Base-by-base conservation (phyloP, 1,140 invertebrate genomes). In the Zaprionus inermis region DNA sequence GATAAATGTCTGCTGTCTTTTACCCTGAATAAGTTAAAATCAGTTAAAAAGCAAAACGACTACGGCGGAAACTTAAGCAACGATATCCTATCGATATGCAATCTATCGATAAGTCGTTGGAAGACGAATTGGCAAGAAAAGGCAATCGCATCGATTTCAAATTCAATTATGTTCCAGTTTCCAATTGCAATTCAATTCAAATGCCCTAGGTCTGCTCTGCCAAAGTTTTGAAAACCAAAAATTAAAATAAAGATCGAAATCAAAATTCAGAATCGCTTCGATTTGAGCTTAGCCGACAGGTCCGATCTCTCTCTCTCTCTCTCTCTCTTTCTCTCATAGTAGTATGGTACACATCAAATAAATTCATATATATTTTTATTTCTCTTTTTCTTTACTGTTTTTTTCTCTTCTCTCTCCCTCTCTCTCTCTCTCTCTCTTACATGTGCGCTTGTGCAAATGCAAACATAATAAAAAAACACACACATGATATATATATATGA, bases 371-470 rank as follows among this genome's bases (percentile, higher is more conserved):
- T 76, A 82, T 76, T 76, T 69, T 78, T 86, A 77, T 86, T 74
- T 89, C 77, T 88, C 79, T 85, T 70, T 88, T 78, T 80, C 69
- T 79, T 76, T 79, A 67, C 69, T 68, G 63, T 72, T 79, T 77
- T 84, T 65, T 74, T 75, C 72, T 75, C 60, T 78, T 81, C 67
- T 88, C 68, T 82, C 68, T 81, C 71, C 64, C 78, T 70, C 77
- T 82, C 68, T 84, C 22, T 4, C 22, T 4, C 64, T 82, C 61
- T 78, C 81, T 85, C 76, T 89, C 63, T 80, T 83, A 85, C 69
- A 88, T 86, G 83, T 88, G 83, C 81, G 81, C 79, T 86, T 86
- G 83, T 82, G 81, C 66, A 76, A 76, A 71, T 63, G 52, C 60
- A 51, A 71, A 63, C 56, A 24, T 16, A 61, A 78, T 64, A 71